phyloP scores from a whole-genome alignment of 2,113 vertebrate genomes.

The Sturnus vulgaris region DNA sequence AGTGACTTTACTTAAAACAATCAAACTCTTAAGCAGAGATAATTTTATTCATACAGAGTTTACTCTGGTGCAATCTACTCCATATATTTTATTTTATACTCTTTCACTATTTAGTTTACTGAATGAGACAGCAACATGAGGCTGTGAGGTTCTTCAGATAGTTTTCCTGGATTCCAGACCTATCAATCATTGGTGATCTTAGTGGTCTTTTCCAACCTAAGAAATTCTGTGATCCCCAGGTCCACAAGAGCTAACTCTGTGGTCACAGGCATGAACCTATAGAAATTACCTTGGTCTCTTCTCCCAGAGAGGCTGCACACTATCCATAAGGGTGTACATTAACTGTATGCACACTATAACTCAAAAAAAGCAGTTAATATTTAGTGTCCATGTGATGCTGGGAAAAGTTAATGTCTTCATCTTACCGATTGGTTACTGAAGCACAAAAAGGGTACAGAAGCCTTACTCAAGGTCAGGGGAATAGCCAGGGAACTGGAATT shows the following conservation, averaged over 20 bases:
- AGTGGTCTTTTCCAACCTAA: not conserved
- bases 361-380: slow-evolving; percentile 40
- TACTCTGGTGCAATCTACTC: not conserved
- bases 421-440: not conserved
- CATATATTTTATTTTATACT: not conserved
- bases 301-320: not conserved
- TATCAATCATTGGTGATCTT: not conserved
- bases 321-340: not conserved
- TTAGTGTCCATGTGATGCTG: not conserved
- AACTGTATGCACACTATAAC: not conserved
- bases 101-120: not conserved
- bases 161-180: not conserved
- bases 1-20: not conserved
- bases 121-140: not conserved
- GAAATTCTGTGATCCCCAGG: not conserved
- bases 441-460: not conserved
- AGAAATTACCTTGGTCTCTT: not conserved
- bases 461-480: not conserved
- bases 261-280: not conserved
- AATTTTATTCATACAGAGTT: not conserved
- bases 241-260: not conserved
- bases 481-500: not conserved
- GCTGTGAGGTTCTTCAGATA: not conserved
- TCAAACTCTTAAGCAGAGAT: not conserved
- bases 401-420: not conserved